Evolutionary conservation across 2,113 vertebrate genomes (phyloP), one percentile per base, ranked within the genome.

Genomic region (Athene cunicularia): DNA sequence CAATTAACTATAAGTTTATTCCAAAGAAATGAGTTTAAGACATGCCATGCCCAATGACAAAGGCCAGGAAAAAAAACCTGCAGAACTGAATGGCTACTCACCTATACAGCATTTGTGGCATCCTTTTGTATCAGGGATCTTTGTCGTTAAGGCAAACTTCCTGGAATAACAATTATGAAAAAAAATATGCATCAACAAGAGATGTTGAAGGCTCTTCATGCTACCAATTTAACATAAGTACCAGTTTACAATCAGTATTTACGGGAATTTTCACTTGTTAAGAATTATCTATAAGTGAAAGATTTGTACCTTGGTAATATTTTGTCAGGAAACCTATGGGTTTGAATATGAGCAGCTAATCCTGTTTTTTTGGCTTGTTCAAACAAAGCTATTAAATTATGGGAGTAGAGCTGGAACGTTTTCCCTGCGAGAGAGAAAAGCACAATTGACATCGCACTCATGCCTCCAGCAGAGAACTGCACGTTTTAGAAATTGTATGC

Each of bases 71-170:
- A 66, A 41, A 41, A 12, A 37, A 64, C 23, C 26, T 9, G 43
- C 35, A 52, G n/a, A 83, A 37, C 11, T 26, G 58, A 28, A 68
- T 11, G 11, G 12, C 18, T 56, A 98, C 99, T 99, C 94, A 99
- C 99, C 99, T 91, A 99, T 99, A 95, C 99, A 99, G 98, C 99
- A 99, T 98, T 99, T 99, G 98, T 99, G 99, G 96, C 99, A 99
- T 92, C 99, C 99, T 98, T 99, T 99, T 91, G 99, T 99, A 96
- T 99, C 99, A 2, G 99, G 99, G 97, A 99, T 99, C 98, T 99
- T 99, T 64, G 99, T 99, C 4, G 99, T 99, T 98, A 99, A 97
- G 96, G 99, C 99, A 81, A 99, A 99, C 82, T 99, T 99, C 98
- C 99, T 99, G 98, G 86, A 98, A 98, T 35, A 73, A 97, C 43